Evolutionary conservation across 1,140 invertebrate species (phyloP).

Genomic region (Aphelinus certus): DNA sequence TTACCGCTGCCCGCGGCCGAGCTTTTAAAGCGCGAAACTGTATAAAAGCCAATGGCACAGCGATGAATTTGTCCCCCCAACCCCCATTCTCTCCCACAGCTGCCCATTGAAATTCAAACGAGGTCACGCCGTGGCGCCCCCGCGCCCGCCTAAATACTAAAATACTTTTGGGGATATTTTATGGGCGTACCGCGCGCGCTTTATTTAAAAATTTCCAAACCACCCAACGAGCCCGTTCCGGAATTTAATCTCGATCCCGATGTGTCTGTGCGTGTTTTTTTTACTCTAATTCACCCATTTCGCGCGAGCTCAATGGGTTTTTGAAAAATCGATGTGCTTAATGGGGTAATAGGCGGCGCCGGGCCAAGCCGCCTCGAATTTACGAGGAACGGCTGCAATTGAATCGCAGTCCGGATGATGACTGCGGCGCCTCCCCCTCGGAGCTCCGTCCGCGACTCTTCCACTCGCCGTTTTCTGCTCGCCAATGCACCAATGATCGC

Average conservation of each 20-base stretch:
- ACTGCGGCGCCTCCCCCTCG: background rate
- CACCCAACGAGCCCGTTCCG: background rate
- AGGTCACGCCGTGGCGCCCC: constrained; percentile 4
- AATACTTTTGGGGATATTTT: constrained; percentile 33
- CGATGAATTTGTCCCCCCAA: constrained; percentile 26
- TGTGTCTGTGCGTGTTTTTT: background rate
- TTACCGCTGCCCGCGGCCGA: constrained; percentile 7
- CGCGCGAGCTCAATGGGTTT: background rate
- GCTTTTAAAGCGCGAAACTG: constrained; percentile 33
- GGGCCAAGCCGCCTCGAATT: constrained; percentile 16
- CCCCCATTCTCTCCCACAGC: background rate
- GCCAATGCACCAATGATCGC: too few relatives aligned
- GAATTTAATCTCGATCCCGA: constrained; percentile 12
- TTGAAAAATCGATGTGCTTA: constrained; percentile 17
- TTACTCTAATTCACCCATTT: background rate
- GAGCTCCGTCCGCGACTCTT: too few relatives aligned
- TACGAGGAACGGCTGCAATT: constrained; percentile 22
- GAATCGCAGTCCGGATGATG: constrained; percentile 11
- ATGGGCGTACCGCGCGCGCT: constrained; percentile 1
- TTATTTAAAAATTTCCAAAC: background rate
- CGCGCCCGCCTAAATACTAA: constrained; percentile 24
- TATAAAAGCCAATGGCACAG: constrained; percentile 25
- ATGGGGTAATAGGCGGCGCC: constrained; percentile 4
- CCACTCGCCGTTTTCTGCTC: too few relatives aligned
- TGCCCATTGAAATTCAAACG: constrained; percentile 40